Conservation (phyloP, 2,888 invertebrate genomes). For the Dolomedes plantarius region DNA sequence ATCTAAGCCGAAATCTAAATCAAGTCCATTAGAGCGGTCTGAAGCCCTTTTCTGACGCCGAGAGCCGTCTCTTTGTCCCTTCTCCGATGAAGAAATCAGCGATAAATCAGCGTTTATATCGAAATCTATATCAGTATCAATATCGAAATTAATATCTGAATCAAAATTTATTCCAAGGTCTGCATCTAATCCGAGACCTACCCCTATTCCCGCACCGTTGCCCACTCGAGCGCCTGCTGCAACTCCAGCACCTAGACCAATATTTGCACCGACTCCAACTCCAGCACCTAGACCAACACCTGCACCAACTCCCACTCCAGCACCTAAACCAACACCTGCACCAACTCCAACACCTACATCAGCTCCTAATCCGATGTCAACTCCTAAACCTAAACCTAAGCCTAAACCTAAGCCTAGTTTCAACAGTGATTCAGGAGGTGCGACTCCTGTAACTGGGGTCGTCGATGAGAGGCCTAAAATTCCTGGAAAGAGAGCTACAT, state of each 20-base stretch:
- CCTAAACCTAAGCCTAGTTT: background rate
- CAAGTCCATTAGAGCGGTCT: too few relatives aligned
- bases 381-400: background rate
- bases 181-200: conserved; percentile 7
- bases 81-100: too few relatives aligned
- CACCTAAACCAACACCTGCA: background rate
- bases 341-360: background rate
- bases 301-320: background rate
- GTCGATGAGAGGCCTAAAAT: conserved; percentile 28
- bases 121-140: too few relatives aligned
- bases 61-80: too few relatives aligned
- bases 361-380: background rate
- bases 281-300: background rate
- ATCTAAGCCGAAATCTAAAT: too few relatives aligned
- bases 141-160: too few relatives aligned
- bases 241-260: too few relatives aligned
- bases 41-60: too few relatives aligned
- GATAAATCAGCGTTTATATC: too few relatives aligned
- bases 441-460: conserved; percentile 35
- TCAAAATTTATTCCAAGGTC: background rate
- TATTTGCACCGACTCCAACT: background rate
- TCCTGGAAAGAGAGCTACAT: background rate
- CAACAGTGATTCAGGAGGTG: background rate
- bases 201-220: background rate
- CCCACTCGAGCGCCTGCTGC: background rate